A percentile compares a stretch with the other conserved stretches of the same genome.
Conservation (phyloP, 1,140 invertebrate genomes). For the Solenopsis fugax region DNA sequence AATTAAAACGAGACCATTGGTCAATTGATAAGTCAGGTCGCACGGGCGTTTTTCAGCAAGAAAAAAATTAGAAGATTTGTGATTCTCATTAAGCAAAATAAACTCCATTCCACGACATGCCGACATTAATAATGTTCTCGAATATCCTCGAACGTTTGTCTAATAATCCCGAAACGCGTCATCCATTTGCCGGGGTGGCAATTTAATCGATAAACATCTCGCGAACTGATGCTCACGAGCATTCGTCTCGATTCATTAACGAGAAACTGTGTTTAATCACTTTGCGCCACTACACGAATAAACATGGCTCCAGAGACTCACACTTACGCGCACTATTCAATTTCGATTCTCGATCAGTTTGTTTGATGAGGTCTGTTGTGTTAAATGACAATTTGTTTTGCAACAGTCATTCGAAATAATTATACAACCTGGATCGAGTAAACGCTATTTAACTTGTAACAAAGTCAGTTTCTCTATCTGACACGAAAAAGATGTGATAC, state of each 20-base stretch:
- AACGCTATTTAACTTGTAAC: neutral
- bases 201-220: conserved; percentile 68
- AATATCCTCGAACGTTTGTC: conserved; percentile 62
- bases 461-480: neutral
- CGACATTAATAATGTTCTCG: conserved; percentile 64
- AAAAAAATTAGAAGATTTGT: conserved; percentile 53
- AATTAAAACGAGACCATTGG: conserved; percentile 57
- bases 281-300: conserved; percentile 17
- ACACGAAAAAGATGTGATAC: neutral
- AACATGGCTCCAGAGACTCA: neutral
- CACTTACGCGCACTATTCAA: neutral
- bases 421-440: neutral
- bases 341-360: conserved; percentile 31
- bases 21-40: conserved; percentile 61
- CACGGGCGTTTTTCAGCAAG: conserved; percentile 62
- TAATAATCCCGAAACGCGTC: conserved; percentile 70
- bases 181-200: conserved; percentile 64
- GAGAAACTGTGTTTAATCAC: conserved; percentile 42
- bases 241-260: conserved; percentile 66
- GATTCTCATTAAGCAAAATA: conserved; percentile 59
- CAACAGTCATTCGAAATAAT: conserved; percentile 8
- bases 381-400: conserved; percentile 22
- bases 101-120: conserved; percentile 57
- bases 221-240: conserved; percentile 1
- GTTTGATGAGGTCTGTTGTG: neutral